Evolutionary conservation across 2,888 invertebrate species (phyloP).

Genomic region (Pandemis corylana): DNA sequence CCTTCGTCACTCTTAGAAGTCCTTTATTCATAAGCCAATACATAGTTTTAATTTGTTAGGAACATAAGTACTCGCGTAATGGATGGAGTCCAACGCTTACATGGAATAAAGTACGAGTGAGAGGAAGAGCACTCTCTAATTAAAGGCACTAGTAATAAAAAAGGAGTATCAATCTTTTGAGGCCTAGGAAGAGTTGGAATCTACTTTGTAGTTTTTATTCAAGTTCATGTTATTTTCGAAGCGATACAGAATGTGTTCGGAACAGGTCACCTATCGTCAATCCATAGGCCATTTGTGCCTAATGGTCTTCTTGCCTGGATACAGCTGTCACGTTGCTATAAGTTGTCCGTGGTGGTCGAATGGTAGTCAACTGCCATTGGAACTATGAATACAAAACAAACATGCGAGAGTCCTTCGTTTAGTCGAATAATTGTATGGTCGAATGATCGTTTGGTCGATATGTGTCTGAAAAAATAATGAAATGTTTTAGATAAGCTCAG

Average conservation of each 20-base stretch:
- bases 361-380: slow-evolving; percentile 19
- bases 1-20: too few species aligned
- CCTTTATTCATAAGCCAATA: too few species aligned
- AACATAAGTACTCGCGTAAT: not conserved
- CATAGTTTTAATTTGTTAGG: too few species aligned
- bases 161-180: too few species aligned
- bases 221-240: not conserved
- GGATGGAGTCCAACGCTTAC: not conserved
- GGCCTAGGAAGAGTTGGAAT: not conserved
- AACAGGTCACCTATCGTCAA: slow-evolving; percentile 14
- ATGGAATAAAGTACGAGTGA: too few species aligned
- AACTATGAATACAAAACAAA: not conserved
- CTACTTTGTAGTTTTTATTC: not conserved
- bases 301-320: slow-evolving; percentile 14
- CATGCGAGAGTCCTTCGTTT: too few species aligned
- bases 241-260: not conserved
- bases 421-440: too few species aligned
- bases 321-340: slow-evolving; percentile 2
- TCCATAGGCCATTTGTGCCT: slow-evolving; percentile 19
- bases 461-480: too few species aligned
- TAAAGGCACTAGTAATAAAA: too few species aligned
- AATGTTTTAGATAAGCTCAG: too few species aligned
- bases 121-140: too few species aligned
- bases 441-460: too few species aligned
- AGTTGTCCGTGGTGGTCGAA: not conserved